phyloP scores from a whole-genome alignment of 2,113 vertebrate genomes.

The Puffinus mauretanicus region DNA sequence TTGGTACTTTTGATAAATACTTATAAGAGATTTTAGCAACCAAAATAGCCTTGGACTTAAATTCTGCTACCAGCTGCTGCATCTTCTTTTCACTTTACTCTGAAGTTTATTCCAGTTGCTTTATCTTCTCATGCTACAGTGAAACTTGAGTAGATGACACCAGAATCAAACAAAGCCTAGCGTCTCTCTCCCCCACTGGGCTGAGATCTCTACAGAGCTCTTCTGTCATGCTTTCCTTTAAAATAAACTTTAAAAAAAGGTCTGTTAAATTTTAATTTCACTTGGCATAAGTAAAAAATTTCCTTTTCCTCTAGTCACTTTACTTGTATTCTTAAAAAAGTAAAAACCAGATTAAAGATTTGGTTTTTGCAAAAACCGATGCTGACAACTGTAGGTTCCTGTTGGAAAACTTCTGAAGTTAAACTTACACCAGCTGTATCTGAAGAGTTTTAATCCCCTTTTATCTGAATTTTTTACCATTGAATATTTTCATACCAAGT shows the following conservation, averaged over 20 bases:
- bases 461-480: not conserved
- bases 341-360: not conserved
- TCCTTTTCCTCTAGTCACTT: not conserved
- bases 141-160: conserved; percentile 48
- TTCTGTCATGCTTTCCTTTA: not conserved
- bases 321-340: conserved; percentile 33
- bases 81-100: conserved; percentile 43
- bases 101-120: conserved; percentile 40
- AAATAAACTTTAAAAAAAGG: not conserved
- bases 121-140: conserved; percentile 33
- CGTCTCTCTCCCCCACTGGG: not conserved
- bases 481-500: not conserved
- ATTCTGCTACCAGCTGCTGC: conserved; percentile 32
- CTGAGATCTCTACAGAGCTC: not conserved
- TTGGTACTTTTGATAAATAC: not conserved
- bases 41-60: not conserved
- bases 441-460: not conserved
- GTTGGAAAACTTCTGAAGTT: not conserved
- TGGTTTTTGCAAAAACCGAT: not conserved
- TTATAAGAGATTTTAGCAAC: not conserved
- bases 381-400: not conserved
- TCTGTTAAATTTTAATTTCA: conserved; percentile 10
- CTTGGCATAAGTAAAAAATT: not conserved
- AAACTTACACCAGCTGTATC: not conserved
- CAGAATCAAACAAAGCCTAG: conserved; percentile 30